Evolutionary conservation across 2,113 vertebrate species (phyloP), one percentile per base, ranked within the genome.

Genomic region (Erpornis zantholeuca): DNA sequence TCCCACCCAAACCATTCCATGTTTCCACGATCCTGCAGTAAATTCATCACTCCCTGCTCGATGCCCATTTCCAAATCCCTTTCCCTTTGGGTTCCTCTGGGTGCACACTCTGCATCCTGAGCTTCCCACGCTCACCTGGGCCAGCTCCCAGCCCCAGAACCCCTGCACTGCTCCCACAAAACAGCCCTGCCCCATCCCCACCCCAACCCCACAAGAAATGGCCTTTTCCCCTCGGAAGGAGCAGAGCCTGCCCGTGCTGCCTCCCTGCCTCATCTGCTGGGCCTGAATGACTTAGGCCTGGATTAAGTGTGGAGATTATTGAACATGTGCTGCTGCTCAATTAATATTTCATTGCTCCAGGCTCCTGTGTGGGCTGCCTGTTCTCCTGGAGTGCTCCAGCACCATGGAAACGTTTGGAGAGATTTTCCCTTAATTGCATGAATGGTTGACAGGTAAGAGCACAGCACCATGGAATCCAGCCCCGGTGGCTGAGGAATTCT

Each of bases 331-430:
- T 97, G 88, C 86, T 94, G 71, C 76, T 71, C 96, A 96, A 97
- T 98, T 96, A 97, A 98, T 98, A 96, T 98, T 98, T 97, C 92
- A 97, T 92, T 57, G 90, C 95, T 98, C 75, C 92, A 69, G 59
- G 47, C 96, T 73, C 96, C 94, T 96, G 97, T 98, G 98, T 98
- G 98, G 98, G 98, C 96, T 97, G 98, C 90, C 88, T 97, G 94
- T 82, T 97, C 98, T 95, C 95, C 93, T 95, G 95, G 91, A 98
- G 97, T 86, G 96, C 97, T 97, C 82, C 72, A 96, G 96, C 95
- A 96, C 98, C 98, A 98, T 98, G 98, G 98, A 98, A 98, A 98
- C 97, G 4, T 94, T 94, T 64, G 94, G 92, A 98, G 97, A 97
- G 97, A 96, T 97, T 97, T 97, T 96, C 94, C 96, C 85, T 94